phyloP scores from a whole-genome alignment of 2,888 invertebrate genomes.

The Eumerus sabulonum region DNA sequence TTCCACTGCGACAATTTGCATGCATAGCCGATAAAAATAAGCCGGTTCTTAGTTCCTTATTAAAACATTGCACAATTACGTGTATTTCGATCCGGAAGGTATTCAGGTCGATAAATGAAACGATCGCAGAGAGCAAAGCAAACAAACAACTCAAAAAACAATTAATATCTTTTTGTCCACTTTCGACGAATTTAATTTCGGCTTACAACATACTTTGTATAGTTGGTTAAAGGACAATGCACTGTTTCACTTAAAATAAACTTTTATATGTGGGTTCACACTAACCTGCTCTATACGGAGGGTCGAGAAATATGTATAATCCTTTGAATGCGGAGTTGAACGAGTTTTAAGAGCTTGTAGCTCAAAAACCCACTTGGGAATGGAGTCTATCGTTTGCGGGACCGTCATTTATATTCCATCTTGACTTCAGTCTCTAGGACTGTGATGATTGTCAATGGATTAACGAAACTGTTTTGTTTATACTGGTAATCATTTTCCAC shows the following conservation, averaged over 20 bases:
- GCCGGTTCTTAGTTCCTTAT: too few species aligned
- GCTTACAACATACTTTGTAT: not conserved
- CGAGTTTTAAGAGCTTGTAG: slow-evolving; percentile 63
- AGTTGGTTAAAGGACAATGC: slow-evolving; percentile 34
- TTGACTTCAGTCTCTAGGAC: slow-evolving; percentile 13
- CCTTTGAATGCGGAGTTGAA: slow-evolving; percentile 5
- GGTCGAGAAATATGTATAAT: not conserved
- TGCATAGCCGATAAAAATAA: too few species aligned
- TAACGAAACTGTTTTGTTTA: slow-evolving; percentile 52
- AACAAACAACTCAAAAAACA: too few species aligned
- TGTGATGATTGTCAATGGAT: slow-evolving; percentile 50
- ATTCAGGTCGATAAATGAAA: too few species aligned
- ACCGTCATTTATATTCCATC: slow-evolving; percentile 45
- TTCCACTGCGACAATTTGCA: too few species aligned
- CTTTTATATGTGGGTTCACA: slow-evolving; percentile 16
- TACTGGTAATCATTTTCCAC: slow-evolving; percentile 37
- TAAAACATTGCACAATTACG: too few species aligned
- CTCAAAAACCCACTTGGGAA: slow-evolving; percentile 64
- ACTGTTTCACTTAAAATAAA: slow-evolving; percentile 35
- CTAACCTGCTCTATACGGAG: slow-evolving; percentile 52
- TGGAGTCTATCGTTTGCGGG: slow-evolving; percentile 25
- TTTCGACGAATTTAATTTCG: not conserved
- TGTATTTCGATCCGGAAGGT: too few species aligned
- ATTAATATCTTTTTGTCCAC: too few species aligned
- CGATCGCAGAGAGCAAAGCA: too few species aligned